Evolutionary conservation across 2,797 vertebrate species (phyloP), one percentile per base, ranked within the genome.

Genomic region (Lagodon rhomboides): DNA sequence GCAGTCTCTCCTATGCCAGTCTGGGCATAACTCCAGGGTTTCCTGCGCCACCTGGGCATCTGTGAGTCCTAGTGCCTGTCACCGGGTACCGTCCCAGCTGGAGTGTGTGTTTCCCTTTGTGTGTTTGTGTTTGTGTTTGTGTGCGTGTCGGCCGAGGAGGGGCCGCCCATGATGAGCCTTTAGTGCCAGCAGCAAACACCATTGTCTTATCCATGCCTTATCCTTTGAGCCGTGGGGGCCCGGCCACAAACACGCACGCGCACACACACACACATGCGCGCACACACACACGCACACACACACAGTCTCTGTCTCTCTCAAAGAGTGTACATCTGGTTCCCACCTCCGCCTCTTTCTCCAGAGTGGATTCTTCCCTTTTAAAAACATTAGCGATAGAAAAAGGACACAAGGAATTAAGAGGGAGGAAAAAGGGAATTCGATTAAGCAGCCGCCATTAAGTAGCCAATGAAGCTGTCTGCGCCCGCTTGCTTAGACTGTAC

Each of bases 1-100:
- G 90, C 81, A 69, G 75, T 54, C 68, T 79, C 73, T 84, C 76
- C 85, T 38, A 17, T 91, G 85, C 92, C 89, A 84, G 86, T 87
- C 89, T 83, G 92, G 94, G 94, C 94, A 55, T 67, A 50, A 90
- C 93, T 95, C 93, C 95, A 96, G 93, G 92, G 86, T 89, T 94
- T 93, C 91, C 91, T 91, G 87, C 87, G 75, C 94, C 94, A 93
- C 93, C 94, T 94, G 92, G 94, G 89, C 89, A 91, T 94, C 90
- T 92, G 92, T 75, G 92, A 91, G 91, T 91, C 92, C 84, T 82
- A 68, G 89, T 84, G 93, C 81, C 91, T 93, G 93, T 94, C 92
- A 86, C 83, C 79, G 87, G 90, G 87, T 91, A 83, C 84, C 47
- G 15, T 87, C 93, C 92, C 93, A 94, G 94, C 93, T 93, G 94